These are phyloP conservation scores for Latrodectus hesperus DNA, from an alignment of 2,888 invertebrate genomes.

Conservation along the genomic window DNA sequence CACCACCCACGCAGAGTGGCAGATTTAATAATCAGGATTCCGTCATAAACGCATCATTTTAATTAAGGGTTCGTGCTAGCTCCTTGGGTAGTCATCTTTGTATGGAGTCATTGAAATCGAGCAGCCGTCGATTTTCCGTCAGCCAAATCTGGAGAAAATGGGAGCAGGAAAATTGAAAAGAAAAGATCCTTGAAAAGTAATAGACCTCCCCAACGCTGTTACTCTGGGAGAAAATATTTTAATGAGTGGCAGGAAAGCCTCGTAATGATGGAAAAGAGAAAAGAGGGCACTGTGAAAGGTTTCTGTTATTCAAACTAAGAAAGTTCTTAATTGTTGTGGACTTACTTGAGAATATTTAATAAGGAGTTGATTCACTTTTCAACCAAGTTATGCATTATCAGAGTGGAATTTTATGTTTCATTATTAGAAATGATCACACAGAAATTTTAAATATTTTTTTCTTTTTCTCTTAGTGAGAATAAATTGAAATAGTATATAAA, in stretches of 20 bases:
- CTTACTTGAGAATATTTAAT: not conserved
- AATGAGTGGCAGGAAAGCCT: conserved; percentile 34
- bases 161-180: conserved; percentile 4
- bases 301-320: conserved; percentile 2
- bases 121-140: not conserved
- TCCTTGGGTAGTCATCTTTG: conserved; percentile 23
- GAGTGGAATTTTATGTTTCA: no score
- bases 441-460: no score
- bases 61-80: conserved; percentile 12
- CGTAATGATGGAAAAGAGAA: conserved; percentile 5
- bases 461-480: no score
- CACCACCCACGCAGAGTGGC: not conserved
- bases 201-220: not conserved
- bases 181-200: conserved; percentile 1
- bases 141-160: not conserved
- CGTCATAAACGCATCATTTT: conserved; percentile 1
- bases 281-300: conserved; percentile 21
- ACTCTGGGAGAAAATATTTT: conserved; percentile 38
- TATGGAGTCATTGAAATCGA: not conserved
- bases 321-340: conserved; percentile 22
- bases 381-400: not conserved
- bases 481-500: no score
- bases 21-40: conserved; percentile 4
- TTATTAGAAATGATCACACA: no score
- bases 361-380: not conserved